Evolutionary conservation across 2,113 vertebrate species (phyloP), one percentile per base, ranked within the genome.

Genomic region (Opisthocomus hoazin): DNA sequence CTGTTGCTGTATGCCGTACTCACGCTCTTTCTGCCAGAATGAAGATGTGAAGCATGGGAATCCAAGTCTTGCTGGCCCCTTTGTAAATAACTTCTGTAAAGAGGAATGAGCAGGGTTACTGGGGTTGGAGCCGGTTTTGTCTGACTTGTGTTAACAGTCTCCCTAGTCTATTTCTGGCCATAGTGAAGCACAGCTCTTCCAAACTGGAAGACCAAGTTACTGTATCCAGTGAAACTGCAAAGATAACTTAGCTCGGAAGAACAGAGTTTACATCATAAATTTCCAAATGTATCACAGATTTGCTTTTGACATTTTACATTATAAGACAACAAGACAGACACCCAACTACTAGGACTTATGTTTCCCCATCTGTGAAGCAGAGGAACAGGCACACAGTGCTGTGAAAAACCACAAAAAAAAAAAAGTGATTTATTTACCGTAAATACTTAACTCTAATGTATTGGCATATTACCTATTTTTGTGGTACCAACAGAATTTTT

Each of bases 1-100:
- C 45, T 87, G 34, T 9, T 45, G 5, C 63, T 79, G 18, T 69
- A 7, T 43, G 29, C 37, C 51, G 0, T 27, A 36, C 1, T 0
- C 5, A 1, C 1, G 0, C 5, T 60, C 4, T 48, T 80, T 53
- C 79, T 92, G 36, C 22, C 70, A 74, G 45, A 39, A 45, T 50
- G 12, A 30, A 90, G 68, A 29, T 13, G 3, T 17, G 10, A 12
- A 41, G 29, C 3, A 4, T 41, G 26, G 50, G 29, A 51, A 65
- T 85, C 17, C 21, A 45, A 16, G 29, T 27, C 41, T 39, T 82
- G 48, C 30, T 82, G 53, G 41, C 34, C 30, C n/a, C 5, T 83
- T 64, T 74, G 45, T 61, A 57, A 88, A 79, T 73, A 93, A 2
- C 10, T 11, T 82, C 36, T 57, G 48, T 76, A 53, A 57, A 66